A percentile compares a stretch with the other conserved stretches of the same genome.
Conservation (phyloP, 2,888 invertebrate genomes). For the Latheticus oryzae region DNA sequence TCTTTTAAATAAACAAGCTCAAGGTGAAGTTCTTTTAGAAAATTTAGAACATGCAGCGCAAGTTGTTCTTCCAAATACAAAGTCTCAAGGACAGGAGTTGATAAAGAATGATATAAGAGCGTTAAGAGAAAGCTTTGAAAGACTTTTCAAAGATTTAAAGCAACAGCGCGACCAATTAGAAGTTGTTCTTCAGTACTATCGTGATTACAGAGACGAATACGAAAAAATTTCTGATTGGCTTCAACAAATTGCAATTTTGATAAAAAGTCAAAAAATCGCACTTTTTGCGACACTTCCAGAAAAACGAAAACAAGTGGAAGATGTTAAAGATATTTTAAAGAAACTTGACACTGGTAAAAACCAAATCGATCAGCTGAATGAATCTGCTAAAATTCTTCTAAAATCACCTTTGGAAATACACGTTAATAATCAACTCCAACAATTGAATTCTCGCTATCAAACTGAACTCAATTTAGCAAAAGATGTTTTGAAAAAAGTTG, state of each 20-base stretch:
- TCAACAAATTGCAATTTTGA: conserved; percentile 90
- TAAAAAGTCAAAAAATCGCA: conserved; percentile 90
- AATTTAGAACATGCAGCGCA: conserved; percentile 89
- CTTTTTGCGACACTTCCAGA: conserved; percentile 83
- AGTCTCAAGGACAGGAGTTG: conserved; percentile 80
- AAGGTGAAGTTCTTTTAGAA: conserved; percentile 88
- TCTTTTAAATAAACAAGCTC: conserved; percentile 88
- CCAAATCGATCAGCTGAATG: conserved; percentile 86
- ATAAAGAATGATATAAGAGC: conserved; percentile 89
- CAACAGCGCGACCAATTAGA: conserved; percentile 87
- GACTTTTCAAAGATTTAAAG: conserved; percentile 86
- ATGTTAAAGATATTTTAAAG: conserved; percentile 81
- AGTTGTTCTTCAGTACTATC: conserved; percentile 84
- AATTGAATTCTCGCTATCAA: conserved; percentile 89
- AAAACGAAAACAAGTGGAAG: conserved; percentile 85
- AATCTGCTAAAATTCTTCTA: conserved; percentile 79
- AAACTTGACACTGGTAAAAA: conserved; percentile 81
- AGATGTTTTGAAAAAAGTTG: conserved; percentile 90
- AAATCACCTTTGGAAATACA: conserved; percentile 89
- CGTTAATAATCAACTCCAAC: conserved; percentile 87
- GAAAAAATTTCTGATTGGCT: conserved; percentile 92
- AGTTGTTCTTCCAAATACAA: conserved; percentile 87
- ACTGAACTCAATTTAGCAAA: conserved; percentile 88
- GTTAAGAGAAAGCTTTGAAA: conserved; percentile 85
- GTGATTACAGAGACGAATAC: conserved; percentile 93